These are phyloP conservation scores for Dastarcus helophoroides DNA, from an alignment of 2,888 invertebrate genomes.

Conservation along the genomic window DNA sequence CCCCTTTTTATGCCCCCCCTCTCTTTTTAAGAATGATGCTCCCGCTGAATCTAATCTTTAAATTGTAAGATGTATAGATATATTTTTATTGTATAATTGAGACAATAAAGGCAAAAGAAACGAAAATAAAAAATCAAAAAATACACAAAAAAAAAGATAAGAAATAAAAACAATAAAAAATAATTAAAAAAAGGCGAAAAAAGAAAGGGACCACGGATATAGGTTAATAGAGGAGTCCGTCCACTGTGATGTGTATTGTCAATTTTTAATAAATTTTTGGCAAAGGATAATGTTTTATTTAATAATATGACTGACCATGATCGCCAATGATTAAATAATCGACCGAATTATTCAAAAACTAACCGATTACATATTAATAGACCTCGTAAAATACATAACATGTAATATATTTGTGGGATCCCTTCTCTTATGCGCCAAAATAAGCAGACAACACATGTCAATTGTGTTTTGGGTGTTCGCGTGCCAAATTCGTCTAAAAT, in stretches of 20 bases:
- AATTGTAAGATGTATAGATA: conserved; percentile 5
- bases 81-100: conserved; percentile 7
- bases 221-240: conserved; percentile 4
- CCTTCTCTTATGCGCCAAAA: no score
- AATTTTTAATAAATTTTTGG: neutral
- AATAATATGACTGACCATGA: no score
- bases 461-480: no score
- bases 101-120: conserved; percentile 43
- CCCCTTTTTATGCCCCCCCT: conserved; percentile 32
- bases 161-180: conserved; percentile 16
- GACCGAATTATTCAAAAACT: no score
- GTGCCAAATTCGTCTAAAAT: no score
- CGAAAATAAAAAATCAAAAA: conserved; percentile 19
- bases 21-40: conserved; percentile 3
- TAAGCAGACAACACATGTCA: no score
- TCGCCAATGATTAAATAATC: no score
- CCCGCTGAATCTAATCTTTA: conserved; percentile 8
- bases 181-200: conserved; percentile 2
- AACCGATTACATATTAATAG: no score
- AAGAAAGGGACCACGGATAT: conserved; percentile 6
- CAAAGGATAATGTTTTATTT: no score
- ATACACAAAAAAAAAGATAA: conserved; percentile 18
- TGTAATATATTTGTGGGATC: no score
- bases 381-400: no score
- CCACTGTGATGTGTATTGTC: neutral